These are phyloP conservation scores for Cactoblastis cactorum DNA, from an alignment of 2,888 invertebrate genomes.

Conservation along the genomic window DNA sequence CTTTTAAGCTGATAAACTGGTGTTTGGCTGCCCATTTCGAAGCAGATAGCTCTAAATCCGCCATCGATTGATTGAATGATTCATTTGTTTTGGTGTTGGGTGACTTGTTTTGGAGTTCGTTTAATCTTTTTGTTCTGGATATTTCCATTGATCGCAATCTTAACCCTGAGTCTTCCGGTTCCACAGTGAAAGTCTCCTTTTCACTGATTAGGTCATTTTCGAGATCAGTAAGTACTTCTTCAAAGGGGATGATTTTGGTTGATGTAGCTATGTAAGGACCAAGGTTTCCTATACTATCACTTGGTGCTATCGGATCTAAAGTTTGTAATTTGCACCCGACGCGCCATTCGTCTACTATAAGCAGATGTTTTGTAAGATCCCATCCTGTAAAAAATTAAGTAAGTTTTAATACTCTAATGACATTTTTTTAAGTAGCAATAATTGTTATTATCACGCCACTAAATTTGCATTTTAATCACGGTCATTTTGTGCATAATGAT, in stretches of 20 bases:
- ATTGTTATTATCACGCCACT: too few relatives aligned
- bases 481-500: too few relatives aligned
- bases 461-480: too few relatives aligned
- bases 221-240: slow-evolving; percentile 14
- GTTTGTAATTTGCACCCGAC: slow-evolving; percentile 26
- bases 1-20: neutral
- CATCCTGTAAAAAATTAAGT: slow-evolving; percentile 69
- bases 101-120: neutral
- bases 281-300: slow-evolving; percentile 12
- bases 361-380: slow-evolving; percentile 76
- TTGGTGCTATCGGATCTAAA: slow-evolving; percentile 16
- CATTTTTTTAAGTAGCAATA: too few relatives aligned
- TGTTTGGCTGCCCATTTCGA: neutral
- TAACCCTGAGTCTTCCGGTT: neutral
- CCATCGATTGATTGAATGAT: neutral
- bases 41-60: neutral
- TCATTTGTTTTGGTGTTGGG: neutral
- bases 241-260: slow-evolving; percentile 14
- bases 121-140: neutral
- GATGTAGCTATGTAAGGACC: slow-evolving; percentile 10
- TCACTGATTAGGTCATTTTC: neutral
- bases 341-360: slow-evolving; percentile 81
- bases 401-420: too few relatives aligned
- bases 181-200: slow-evolving; percentile 17
- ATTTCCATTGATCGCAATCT: neutral